Base-by-base conservation (phyloP, 2,888 invertebrate genomes). In the Lycophotia porphyrea region DNA sequence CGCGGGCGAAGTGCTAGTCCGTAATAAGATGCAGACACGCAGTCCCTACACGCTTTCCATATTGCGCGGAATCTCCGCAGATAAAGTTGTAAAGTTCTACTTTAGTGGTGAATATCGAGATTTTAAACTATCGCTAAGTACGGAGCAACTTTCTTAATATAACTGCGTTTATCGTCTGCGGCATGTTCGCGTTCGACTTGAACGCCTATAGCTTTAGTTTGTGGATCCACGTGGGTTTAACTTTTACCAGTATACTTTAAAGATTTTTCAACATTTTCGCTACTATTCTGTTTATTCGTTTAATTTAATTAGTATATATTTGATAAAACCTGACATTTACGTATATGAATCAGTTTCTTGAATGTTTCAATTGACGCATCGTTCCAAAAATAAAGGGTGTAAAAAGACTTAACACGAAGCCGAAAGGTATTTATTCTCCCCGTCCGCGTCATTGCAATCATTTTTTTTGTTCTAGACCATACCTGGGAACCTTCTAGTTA, bases 81-180 rank as follows among this genome's bases (percentile, higher is more conserved):
- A 84, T 82, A 84, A 88, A 88, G 84, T 87, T 88, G 61, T 58
- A 87, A 86, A 84, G 70, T 84, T 82, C 82, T 77, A 64, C 84
- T 84, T 83, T 72, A 80, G 68, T 76, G 55, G 74, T 64, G 85
- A 85, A 86, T 82, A 87, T 86, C 88, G 86, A 84, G 88, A 88
- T 88, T 88, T 87, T 84, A 83, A 88, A 88, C 88, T 85, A 88
- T 85, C 79, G 81, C 82, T 81, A 84, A 87, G 87, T 83, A 75
- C 70, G 72, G 77, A 68, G 34, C 64, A 88, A 88, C 78, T 88
- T 88, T 88, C 81, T 88, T 88, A 88, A 88, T 88, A 88, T 85
- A 87, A 88, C 81, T 87, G 79, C 87, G 87, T 86, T 88, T 85
- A 88, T 82, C 87, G 87, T 84, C 64, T 71, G 78, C 64, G 68